phyloP scores from a whole-genome alignment of 2,797 vertebrate species.

The Manis crassicaudata region DNA sequence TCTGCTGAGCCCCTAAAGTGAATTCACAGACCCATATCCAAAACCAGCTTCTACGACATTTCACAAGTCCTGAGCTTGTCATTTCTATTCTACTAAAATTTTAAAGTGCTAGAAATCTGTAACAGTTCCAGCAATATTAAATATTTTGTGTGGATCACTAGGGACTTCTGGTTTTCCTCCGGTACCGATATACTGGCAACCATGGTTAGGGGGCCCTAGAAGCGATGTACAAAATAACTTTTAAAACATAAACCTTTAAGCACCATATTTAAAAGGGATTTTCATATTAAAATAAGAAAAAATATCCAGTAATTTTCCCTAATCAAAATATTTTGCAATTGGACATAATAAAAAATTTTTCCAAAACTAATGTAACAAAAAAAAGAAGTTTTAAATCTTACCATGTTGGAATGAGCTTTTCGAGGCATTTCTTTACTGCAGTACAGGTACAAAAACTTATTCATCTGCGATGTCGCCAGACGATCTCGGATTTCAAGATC shows the following conservation, averaged over 20 bases:
- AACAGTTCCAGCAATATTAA: background rate
- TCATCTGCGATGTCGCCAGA: conserved; percentile 98
- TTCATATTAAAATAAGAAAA: conserved; percentile 21
- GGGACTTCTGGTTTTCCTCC: background rate
- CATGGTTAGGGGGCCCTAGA: background rate
- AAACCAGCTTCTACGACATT: background rate
- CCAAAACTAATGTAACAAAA: background rate
- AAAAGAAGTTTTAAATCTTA: conserved; percentile 75
- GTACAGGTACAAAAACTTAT: conserved; percentile 98
- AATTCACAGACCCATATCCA: background rate
- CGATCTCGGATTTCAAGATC: conserved; percentile 98
- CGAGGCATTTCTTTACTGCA: conserved; percentile 98
- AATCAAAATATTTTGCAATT: background rate
- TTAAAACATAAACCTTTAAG: conserved; percentile 13
- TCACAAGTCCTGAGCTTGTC: background rate
- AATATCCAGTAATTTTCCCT: background rate
- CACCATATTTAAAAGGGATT: conserved; percentile 20
- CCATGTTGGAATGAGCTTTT: conserved; percentile 99
- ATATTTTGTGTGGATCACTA: background rate
- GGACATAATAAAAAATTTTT: background rate
- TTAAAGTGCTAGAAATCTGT: background rate
- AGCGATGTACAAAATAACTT: background rate
- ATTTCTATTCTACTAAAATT: background rate
- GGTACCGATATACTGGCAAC: background rate
- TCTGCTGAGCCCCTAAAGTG: background rate